Base-by-base conservation (phyloP, 1,140 invertebrate species). In the Caerostris extrusa region DNA sequence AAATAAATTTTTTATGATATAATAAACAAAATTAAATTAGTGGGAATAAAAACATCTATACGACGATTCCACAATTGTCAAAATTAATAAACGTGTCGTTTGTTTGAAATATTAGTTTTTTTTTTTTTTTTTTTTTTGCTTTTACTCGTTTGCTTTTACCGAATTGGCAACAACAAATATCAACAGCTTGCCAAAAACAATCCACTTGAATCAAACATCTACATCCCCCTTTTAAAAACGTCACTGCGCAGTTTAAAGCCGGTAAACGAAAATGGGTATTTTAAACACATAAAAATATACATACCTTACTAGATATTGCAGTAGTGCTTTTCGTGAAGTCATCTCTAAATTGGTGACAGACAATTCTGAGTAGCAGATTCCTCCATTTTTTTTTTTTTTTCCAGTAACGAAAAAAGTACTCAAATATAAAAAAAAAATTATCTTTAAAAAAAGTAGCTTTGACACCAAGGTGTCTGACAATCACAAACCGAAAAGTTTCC, bases 221-320 rank as follows among this genome's bases (percentile, higher is more conserved):
- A 77, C 71, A 77, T 77, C 34, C 71, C 71, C 71, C 34, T 77
- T 53, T 50, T 50, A 53, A 50, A 12, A 53, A 53, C 34, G 71
- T 77, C 71, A 77, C 71, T 77, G 71, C 34, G 34, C 7, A 50
- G 71, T 77, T 77, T 12, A 77, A 71, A 34, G 53, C 19, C 71
- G 19, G 71, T 34, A 12, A 77, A 77, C 69, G 53, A 77, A 50
- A 34, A 77, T 50, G 53, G 34, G 4, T 50, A 12, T 12, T 3
- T 50, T 4, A 34, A 34, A 34, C 34, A 5, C 4, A 10, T 12
- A 53, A 77, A 77, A 77, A 77, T 50, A 53, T 58, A 85, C 91
- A 61, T 83, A 93, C 91, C 91, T 86, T 17, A 93, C 91, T 58
- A 93, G 91, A 60, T 93, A 93, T 64, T 93, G 91, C 2, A 93